These are phyloP conservation scores for Etheostoma cragini DNA, from an alignment of 2,113 vertebrate genomes.

Conservation along the genomic window DNA sequence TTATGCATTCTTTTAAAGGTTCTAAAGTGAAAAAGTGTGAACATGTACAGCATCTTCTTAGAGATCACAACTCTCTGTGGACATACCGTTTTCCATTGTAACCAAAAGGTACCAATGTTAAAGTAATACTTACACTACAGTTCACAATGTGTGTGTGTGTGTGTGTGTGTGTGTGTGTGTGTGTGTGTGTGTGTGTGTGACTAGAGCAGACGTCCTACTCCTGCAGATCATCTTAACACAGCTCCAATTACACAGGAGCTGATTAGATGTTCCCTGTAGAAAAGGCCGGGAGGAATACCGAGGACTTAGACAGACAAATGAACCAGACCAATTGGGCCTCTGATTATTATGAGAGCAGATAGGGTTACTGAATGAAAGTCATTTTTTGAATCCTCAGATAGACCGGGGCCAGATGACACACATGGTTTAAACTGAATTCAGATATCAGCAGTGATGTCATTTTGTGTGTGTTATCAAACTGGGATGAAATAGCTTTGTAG, in stretches of 20 bases:
- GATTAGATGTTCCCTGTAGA: conserved; percentile 60
- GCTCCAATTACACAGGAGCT: conserved; percentile 66
- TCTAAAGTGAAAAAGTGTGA: conserved; percentile 36
- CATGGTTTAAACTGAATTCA: conserved; percentile 4
- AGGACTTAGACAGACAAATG: conserved; percentile 39
- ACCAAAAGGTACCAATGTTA: conserved; percentile 45
- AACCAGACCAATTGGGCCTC: background rate
- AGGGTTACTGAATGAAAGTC: conserved; percentile 8
- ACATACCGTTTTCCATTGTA: conserved; percentile 32
- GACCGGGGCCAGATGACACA: background rate
- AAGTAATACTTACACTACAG: conserved; percentile 59
- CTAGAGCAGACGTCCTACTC: conserved; percentile 49
- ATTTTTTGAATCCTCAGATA: conserved; percentile 1
- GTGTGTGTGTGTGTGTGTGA: conserved; percentile 38
- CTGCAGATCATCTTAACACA: conserved; percentile 64
- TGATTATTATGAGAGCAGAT: conserved; percentile 22
- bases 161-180: conserved; percentile 26
- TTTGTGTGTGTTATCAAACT: background rate
- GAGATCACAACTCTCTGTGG: conserved; percentile 25
- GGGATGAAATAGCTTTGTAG: too few relatives aligned
- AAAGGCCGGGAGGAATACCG: conserved; percentile 40
- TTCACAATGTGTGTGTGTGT: conserved; percentile 39
- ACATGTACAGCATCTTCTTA: conserved; percentile 48
- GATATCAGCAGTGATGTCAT: background rate
- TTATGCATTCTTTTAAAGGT: conserved; percentile 52